phyloP scores from a whole-genome alignment of 2,797 vertebrate genomes.

The Enoplosus armatus region DNA sequence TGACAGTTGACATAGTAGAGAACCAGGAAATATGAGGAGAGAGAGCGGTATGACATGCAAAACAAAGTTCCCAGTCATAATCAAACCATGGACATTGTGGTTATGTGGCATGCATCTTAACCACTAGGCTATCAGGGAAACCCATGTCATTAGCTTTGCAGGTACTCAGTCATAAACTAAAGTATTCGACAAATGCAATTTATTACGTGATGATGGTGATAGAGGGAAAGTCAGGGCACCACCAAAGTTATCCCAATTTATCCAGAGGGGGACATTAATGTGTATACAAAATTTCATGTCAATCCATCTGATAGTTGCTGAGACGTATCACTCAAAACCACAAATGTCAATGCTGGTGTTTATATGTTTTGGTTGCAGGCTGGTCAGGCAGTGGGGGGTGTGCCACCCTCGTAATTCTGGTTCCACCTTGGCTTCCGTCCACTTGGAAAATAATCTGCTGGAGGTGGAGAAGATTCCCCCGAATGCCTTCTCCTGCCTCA shows the following conservation, averaged over 20 bases:
- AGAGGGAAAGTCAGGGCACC: background rate
- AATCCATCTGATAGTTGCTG: background rate
- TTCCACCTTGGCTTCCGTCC: constrained; percentile 83
- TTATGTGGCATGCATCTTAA: background rate
- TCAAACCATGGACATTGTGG: background rate
- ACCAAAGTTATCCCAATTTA: background rate
- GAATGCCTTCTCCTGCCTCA: constrained; percentile 85
- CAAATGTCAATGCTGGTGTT: background rate
- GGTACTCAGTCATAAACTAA: background rate
- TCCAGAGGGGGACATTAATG: background rate
- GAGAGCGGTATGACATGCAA: background rate
- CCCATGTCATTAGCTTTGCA: background rate
- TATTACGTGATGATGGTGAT: background rate
- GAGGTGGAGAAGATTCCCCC: constrained; percentile 77
- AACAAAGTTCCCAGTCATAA: too few relatives aligned
- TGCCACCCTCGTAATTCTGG: constrained; percentile 85
- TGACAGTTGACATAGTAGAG: too few relatives aligned
- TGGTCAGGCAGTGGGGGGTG: constrained; percentile 84
- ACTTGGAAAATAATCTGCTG: constrained; percentile 89
- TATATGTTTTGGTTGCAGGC: constrained; percentile 74
- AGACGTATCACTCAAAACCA: background rate
- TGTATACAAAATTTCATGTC: background rate
- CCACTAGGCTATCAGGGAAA: background rate
- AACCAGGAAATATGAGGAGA: background rate
- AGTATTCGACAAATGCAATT: background rate